phyloP scores from a whole-genome alignment of 2,888 invertebrate genomes.

The Eupithecia dodoneata region DNA sequence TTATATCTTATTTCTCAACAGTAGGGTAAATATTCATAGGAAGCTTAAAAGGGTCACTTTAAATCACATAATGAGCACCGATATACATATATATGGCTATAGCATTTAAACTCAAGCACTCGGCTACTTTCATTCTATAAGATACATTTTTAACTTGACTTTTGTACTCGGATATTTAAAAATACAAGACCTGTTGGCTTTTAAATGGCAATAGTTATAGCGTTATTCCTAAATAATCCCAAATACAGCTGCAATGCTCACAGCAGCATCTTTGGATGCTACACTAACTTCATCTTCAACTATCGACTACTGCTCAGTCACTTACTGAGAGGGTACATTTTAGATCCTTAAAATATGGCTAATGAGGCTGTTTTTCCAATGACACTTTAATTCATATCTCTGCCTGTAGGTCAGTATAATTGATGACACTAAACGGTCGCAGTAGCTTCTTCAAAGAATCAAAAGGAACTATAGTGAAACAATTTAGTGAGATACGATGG shows the following conservation, averaged over 20 bases:
- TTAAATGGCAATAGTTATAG: neutral
- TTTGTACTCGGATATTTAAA: neutral
- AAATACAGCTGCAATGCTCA: neutral
- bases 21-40: conserved; percentile 23
- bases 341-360: neutral
- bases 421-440: neutral
- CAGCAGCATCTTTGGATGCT: neutral
- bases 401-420: neutral
- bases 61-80: conserved; percentile 74
- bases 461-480: neutral
- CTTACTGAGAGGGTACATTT: neutral
- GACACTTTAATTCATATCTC: neutral
- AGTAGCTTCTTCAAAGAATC: neutral
- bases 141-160: neutral
- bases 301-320: neutral
- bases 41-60: conserved; percentile 64
- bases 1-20: neutral
- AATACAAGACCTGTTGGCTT: neutral
- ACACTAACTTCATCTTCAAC: neutral
- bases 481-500: neutral
- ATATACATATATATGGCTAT: conserved; percentile 58
- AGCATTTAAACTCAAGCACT: conserved; percentile 51
- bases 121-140: conserved; percentile 46
- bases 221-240: neutral
- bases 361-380: neutral